A percentile compares a stretch with the other conserved stretches of the same genome.
Evolutionary conservation across 2,888 invertebrate genomes (phyloP).

Genomic region (Tiliacea aurago): DNA sequence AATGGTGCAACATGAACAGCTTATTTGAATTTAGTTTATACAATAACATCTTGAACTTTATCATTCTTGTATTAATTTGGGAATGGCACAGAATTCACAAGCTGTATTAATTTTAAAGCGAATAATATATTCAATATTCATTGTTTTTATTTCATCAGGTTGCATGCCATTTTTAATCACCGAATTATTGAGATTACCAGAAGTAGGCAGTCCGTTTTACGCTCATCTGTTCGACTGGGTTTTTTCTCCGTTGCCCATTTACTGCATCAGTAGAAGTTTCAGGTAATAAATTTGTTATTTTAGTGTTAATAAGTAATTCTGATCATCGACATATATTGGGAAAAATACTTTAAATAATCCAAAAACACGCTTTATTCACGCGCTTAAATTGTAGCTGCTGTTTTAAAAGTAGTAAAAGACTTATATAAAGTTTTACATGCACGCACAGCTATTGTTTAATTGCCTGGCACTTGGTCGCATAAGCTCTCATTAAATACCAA

Average conservation of each 20-base stretch:
- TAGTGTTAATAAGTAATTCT: conserved; percentile 16
- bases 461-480: conserved; percentile 8
- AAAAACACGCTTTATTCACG: conserved; percentile 24
- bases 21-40: conserved; percentile 37
- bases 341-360: conserved; percentile 10
- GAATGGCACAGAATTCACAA: conserved; percentile 37
- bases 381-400: conserved; percentile 14
- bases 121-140: conserved; percentile 49
- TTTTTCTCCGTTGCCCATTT: conserved; percentile 93
- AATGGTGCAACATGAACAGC: conserved; percentile 36
- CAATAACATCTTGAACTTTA: conserved; percentile 22
- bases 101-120: conserved; percentile 37
- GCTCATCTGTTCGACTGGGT: conserved; percentile 93
- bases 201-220: conserved; percentile 91
- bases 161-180: conserved; percentile 93
- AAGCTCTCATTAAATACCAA: not conserved
- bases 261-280: conserved; percentile 86
- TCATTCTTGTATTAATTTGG: conserved; percentile 45
- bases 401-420: conserved; percentile 6
- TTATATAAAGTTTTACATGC: conserved; percentile 10
- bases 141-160: conserved; percentile 87
- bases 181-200: conserved; percentile 92
- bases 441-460: conserved; percentile 27
- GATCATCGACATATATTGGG: conserved; percentile 6
- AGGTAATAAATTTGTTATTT: conserved; percentile 73